phyloP scores from a whole-genome alignment of 2,888 invertebrate species.

The Sarcophaga caerulescens region DNA sequence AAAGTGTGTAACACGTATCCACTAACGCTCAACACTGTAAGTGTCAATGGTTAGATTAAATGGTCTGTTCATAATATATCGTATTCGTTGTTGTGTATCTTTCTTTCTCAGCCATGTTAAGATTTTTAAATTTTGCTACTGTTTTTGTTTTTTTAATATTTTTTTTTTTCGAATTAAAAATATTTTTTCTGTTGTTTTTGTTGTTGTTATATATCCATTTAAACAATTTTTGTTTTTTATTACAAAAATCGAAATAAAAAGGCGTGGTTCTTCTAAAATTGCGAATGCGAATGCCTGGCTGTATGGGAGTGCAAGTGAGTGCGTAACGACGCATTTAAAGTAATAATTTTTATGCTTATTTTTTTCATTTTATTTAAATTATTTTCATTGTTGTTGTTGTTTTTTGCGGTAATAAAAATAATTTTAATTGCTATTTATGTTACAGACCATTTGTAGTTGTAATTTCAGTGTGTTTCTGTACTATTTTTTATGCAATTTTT shows the following conservation, averaged over 20 bases:
- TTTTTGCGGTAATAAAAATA: conserved; percentile 64
- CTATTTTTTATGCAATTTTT: conserved; percentile 64
- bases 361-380: conserved; percentile 12
- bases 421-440: conserved; percentile 69
- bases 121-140: conserved; percentile 64
- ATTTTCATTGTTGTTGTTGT: conserved; percentile 18
- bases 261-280: conserved; percentile 65
- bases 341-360: conserved; percentile 54
- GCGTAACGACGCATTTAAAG: conserved; percentile 64
- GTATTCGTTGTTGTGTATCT: conserved; percentile 25
- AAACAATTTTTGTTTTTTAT: background rate
- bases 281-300: background rate
- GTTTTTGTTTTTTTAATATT: conserved; percentile 34
- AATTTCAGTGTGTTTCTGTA: conserved; percentile 39
- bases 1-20: no score
- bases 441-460: conserved; percentile 66
- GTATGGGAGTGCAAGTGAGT: conserved; percentile 24
- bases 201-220: conserved; percentile 31
- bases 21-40: background rate
- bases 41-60: background rate
- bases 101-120: conserved; percentile 46
- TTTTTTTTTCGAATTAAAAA: background rate
- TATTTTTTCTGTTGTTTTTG: background rate
- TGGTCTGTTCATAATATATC: background rate
- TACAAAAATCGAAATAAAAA: conserved; percentile 30